Percentiles rank a stretch among this genome's conserved stretches.
These are phyloP conservation scores for Pollenia labialis DNA, from an alignment of 2,888 invertebrate species.

Conservation along the genomic window DNA sequence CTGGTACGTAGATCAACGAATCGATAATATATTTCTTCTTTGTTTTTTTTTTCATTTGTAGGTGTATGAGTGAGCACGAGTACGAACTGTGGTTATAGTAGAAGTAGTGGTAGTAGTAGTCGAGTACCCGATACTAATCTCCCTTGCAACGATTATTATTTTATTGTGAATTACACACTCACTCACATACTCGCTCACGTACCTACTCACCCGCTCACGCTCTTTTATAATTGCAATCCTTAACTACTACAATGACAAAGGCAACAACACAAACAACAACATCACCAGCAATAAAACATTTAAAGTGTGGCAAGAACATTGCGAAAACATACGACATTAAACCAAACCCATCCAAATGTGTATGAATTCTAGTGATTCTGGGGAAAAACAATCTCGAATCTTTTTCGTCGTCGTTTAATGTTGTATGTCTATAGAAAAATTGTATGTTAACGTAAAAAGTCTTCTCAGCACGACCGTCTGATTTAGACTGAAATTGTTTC, in stretches of 20 bases:
- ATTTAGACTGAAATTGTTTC: slow-evolving; percentile 84
- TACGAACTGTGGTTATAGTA: slow-evolving; percentile 57
- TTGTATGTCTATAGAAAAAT: not conserved
- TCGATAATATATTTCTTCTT: slow-evolving; percentile 50
- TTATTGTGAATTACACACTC: slow-evolving; percentile 32
- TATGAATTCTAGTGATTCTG: slow-evolving; percentile 29
- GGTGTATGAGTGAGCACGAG: slow-evolving; percentile 69
- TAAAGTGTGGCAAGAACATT: slow-evolving; percentile 58
- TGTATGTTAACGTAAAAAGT: slow-evolving; percentile 79
- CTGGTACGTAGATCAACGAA: slow-evolving; percentile 64
- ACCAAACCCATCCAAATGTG: slow-evolving; percentile 34
- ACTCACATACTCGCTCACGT: not conserved
- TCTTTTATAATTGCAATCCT: slow-evolving; percentile 52
- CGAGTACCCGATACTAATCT: slow-evolving; percentile 52
- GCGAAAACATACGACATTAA: slow-evolving; percentile 14
- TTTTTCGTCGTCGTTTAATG: slow-evolving; percentile 33
- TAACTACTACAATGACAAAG: slow-evolving; percentile 46
- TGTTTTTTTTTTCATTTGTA: slow-evolving; percentile 44
- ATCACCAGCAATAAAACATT: slow-evolving; percentile 17
- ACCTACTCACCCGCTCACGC: slow-evolving; percentile 1
- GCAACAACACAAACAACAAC: slow-evolving; percentile 39
- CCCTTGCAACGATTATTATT: slow-evolving; percentile 52
- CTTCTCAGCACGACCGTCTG: slow-evolving; percentile 84
- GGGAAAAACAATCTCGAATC: slow-evolving; percentile 60
- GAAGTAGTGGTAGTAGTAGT: slow-evolving; percentile 66